phyloP scores from a whole-genome alignment of 2,888 invertebrate species.

The Callyntrura sp. region DNA sequence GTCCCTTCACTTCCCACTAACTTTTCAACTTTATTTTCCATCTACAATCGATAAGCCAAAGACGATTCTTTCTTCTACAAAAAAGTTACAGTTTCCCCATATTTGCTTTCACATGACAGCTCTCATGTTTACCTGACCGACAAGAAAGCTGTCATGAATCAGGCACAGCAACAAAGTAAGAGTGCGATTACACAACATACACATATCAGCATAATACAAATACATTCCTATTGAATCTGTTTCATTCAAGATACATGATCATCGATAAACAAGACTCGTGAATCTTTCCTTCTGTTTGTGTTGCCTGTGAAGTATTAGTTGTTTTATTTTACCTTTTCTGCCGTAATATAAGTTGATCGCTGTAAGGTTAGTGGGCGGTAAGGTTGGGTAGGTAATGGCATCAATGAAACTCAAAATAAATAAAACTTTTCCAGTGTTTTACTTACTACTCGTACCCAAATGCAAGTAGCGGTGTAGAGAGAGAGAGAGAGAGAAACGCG shows the following conservation, averaged over 20 bases:
- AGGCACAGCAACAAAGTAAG: background rate
- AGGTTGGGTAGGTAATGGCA: slow-evolving; percentile 27
- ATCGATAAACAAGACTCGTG: background rate
- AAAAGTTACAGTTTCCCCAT: background rate
- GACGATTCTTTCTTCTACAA: background rate
- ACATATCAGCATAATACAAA: too few species aligned
- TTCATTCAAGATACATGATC: background rate
- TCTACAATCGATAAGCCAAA: background rate
- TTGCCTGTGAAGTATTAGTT: background rate
- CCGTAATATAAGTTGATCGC: background rate
- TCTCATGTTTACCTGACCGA: background rate
- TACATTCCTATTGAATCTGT: too few species aligned
- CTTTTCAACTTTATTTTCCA: background rate
- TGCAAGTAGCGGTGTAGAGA: background rate
- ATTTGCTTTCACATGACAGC: slow-evolving; percentile 27
- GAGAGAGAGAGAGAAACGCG: background rate
- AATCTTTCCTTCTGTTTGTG: background rate
- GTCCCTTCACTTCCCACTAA: background rate
- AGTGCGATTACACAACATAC: background rate
- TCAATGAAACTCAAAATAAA: slow-evolving; percentile 9
- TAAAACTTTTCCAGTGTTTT: slow-evolving; percentile 20
- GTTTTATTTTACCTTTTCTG: background rate
- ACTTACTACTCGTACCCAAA: background rate
- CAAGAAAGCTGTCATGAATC: background rate
- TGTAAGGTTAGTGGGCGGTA: background rate